A percentile compares a stretch with the other conserved stretches of the same genome.
Evolutionary conservation across 2,888 invertebrate species (phyloP).

Genomic region (Dascillus cervinus): DNA sequence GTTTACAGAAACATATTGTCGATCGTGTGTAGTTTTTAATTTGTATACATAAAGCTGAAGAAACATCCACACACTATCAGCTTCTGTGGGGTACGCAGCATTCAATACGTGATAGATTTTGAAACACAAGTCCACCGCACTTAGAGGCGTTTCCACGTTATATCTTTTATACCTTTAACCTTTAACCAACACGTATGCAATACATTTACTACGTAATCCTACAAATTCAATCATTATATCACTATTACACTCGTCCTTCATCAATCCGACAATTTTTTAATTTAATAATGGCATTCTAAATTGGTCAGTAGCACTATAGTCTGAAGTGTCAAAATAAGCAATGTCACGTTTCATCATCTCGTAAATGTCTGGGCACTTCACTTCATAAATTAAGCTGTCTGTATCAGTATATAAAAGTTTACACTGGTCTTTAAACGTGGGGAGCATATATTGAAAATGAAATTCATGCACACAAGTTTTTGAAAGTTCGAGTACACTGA

Average conservation of each 20-base stretch:
- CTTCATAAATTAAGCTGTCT: conserved; percentile 12
- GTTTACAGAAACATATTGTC: no score
- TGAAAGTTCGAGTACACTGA: conserved; percentile 18
- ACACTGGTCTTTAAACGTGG: conserved; percentile 10
- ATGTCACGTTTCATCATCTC: no score
- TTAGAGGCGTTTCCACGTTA: no score
- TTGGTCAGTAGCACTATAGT: conserved; percentile 11
- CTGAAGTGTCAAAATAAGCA: conserved; percentile 21
- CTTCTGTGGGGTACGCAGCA: no score
- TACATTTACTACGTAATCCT: no score
- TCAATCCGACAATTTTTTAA: conserved; percentile 27
- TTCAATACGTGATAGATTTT: no score
- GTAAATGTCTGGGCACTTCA: conserved; percentile 10
- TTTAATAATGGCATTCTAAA: conserved; percentile 20
- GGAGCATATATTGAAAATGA: conserved; percentile 17
- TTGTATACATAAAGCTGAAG: no score
- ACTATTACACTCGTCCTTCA: conserved; percentile 31
- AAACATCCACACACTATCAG: no score
- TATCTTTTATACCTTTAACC: no score
- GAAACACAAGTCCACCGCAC: no score
- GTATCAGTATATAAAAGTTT: conserved; percentile 21
- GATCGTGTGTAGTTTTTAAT: no score
- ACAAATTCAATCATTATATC: conserved; percentile 27
- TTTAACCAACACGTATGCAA: no score
- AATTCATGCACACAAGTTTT: conserved; percentile 19